These are phyloP conservation scores for Rhombomys opimus DNA, from an alignment of 2,113 vertebrate species.

Conservation along the genomic window DNA sequence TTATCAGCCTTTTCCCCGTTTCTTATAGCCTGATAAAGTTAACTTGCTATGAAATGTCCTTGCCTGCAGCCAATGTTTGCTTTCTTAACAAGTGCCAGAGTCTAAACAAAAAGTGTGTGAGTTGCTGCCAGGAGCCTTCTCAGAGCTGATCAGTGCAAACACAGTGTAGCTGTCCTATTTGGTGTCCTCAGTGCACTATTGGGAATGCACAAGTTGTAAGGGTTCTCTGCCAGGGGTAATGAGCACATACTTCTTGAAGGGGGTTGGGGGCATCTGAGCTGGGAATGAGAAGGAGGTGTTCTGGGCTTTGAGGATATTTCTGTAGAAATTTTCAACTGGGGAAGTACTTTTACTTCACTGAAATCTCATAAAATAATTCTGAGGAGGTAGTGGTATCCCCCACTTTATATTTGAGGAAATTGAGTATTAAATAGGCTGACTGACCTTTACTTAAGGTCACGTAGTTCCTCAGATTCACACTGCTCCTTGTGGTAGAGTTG, in stretches of 20 bases:
- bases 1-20: background rate
- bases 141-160: background rate
- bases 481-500: background rate
- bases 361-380: conserved; percentile 28
- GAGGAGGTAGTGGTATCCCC: background rate
- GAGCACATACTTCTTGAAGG: background rate
- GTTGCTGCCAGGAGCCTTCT: background rate
- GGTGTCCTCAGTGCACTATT: background rate
- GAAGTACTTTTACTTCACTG: conserved; percentile 25
- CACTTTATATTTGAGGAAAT: background rate
- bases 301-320: background rate
- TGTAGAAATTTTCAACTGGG: background rate
- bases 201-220: background rate
- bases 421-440: background rate
- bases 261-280: background rate
- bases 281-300: background rate
- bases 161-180: background rate
- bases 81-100: background rate
- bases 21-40: background rate
- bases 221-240: background rate
- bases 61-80: background rate
- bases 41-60: background rate
- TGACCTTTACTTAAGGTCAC: background rate
- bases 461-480: background rate
- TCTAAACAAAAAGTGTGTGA: background rate